Conservation (phyloP, 2,888 invertebrate genomes). For the Agrochola macilenta region DNA sequence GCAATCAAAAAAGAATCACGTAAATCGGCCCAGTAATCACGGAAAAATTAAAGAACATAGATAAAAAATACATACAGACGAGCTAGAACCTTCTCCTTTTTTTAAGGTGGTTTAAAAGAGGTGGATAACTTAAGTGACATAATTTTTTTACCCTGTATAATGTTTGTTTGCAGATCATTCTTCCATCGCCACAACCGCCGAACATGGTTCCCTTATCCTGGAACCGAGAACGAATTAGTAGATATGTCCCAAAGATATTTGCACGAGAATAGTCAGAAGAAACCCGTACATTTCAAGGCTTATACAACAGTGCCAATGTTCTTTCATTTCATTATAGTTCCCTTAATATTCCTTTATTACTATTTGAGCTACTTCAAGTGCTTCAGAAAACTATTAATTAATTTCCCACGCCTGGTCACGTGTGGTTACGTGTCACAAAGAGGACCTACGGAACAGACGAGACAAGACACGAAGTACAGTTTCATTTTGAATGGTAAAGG, state of each 20-base stretch:
- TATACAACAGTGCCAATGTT: conserved; percentile 75
- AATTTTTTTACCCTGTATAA: not conserved
- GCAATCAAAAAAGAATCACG: too few relatives aligned
- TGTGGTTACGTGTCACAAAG: conserved; percentile 75
- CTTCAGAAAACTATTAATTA: conserved; percentile 74
- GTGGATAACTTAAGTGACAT: too few relatives aligned
- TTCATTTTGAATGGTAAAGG: conserved; percentile 75
- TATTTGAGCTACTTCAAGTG: conserved; percentile 74
- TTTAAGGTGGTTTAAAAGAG: too few relatives aligned
- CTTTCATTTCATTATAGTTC: conserved; percentile 73
- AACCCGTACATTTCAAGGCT: conserved; percentile 71
- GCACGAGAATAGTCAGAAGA: conserved; percentile 68
- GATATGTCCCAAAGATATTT: conserved; percentile 77
- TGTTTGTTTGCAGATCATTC: conserved; percentile 67
- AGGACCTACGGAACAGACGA: conserved; percentile 75
- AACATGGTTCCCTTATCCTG: conserved; percentile 78
- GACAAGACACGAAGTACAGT: conserved; percentile 71
- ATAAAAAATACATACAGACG: too few relatives aligned
- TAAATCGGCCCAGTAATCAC: too few relatives aligned
- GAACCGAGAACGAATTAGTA: conserved; percentile 73
- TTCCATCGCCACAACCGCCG: conserved; percentile 73
- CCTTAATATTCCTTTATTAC: conserved; percentile 73
- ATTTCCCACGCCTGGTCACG: conserved; percentile 74
- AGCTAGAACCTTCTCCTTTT: too few relatives aligned
- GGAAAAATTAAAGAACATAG: too few relatives aligned